These are phyloP conservation scores for Nephila pilipes DNA, from an alignment of 1,140 invertebrate species.

Conservation along the genomic window DNA sequence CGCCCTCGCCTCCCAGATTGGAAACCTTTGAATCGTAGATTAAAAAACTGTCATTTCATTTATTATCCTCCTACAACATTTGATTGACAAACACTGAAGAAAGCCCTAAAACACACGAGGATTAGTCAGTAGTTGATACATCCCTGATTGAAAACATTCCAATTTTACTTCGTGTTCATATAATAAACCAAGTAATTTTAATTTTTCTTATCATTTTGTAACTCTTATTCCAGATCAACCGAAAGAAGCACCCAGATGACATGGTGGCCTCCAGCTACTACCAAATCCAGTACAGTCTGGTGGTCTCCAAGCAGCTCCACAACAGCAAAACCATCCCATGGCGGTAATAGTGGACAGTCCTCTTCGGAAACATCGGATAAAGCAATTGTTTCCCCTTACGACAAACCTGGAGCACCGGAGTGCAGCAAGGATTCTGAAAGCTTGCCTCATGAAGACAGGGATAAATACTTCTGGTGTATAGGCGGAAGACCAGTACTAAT, in stretches of 20 bases:
- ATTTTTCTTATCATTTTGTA: too few species aligned
- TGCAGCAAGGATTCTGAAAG: constrained; percentile 18
- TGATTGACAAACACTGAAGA: too few species aligned
- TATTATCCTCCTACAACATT: too few species aligned
- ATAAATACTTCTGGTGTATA: constrained; percentile 80
- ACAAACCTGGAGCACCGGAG: constrained; percentile 66
- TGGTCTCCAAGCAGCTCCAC: constrained; percentile 39
- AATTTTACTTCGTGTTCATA: too few species aligned
- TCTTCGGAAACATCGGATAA: constrained; percentile 46
- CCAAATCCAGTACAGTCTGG: constrained; percentile 48
- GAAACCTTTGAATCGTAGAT: too few species aligned
- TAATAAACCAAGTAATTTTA: too few species aligned
- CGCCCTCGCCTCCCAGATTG: too few species aligned
- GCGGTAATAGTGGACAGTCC: constrained; percentile 10
- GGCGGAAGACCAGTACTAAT: constrained; percentile 78
- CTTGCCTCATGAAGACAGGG: constrained; percentile 78
- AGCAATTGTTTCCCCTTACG: constrained; percentile 55
- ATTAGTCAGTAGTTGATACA: too few species aligned
- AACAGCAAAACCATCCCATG: constrained; percentile 63
- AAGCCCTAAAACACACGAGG: too few species aligned
- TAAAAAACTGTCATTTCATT: too few species aligned
- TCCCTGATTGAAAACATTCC: too few species aligned
- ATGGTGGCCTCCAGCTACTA: constrained; percentile 66
- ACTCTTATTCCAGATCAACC: constrained; percentile 37
- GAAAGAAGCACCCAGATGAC: constrained; percentile 63